Conservation (phyloP, 2,888 invertebrate species). For the Tridacna gigas region DNA sequence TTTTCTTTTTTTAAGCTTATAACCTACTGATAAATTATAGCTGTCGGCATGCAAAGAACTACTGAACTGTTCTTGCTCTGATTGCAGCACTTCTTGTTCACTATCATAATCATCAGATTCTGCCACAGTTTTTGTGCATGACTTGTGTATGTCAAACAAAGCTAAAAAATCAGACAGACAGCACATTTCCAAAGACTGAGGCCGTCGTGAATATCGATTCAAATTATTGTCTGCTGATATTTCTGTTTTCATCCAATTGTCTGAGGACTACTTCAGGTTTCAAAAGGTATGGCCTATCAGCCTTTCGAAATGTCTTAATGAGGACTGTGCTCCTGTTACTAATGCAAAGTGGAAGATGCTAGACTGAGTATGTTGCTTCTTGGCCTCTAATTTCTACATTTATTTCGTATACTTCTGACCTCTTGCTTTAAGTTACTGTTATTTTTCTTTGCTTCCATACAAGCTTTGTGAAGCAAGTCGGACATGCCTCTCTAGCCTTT, state of each 20-base stretch:
- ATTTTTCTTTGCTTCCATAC: constrained; percentile 35
- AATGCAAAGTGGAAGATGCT: constrained; percentile 51
- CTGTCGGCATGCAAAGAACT: no score
- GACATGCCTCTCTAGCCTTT: constrained; percentile 59
- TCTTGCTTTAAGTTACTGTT: constrained; percentile 46
- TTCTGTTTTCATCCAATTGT: no score
- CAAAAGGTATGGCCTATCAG: background rate
- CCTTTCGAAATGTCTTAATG: constrained; percentile 33
- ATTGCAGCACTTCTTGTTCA: no score
- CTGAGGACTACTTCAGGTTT: no score
- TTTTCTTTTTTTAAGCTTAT: no score
- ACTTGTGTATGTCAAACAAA: background rate
- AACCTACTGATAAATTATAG: no score
- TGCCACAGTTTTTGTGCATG: no score
- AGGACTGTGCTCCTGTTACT: constrained; percentile 34
- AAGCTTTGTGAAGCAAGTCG: constrained; percentile 50
- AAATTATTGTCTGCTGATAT: no score
- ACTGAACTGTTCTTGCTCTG: no score
- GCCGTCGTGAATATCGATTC: background rate
- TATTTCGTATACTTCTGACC: constrained; percentile 58
- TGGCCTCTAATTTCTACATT: constrained; percentile 61
- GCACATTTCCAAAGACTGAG: background rate
- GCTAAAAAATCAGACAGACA: background rate
- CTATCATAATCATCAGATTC: no score
- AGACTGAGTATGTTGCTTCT: constrained; percentile 58